Evolutionary conservation across 1,140 invertebrate species (phyloP), one percentile per base, ranked within the genome.

Genomic region (Eriocheir sinensis): DNA sequence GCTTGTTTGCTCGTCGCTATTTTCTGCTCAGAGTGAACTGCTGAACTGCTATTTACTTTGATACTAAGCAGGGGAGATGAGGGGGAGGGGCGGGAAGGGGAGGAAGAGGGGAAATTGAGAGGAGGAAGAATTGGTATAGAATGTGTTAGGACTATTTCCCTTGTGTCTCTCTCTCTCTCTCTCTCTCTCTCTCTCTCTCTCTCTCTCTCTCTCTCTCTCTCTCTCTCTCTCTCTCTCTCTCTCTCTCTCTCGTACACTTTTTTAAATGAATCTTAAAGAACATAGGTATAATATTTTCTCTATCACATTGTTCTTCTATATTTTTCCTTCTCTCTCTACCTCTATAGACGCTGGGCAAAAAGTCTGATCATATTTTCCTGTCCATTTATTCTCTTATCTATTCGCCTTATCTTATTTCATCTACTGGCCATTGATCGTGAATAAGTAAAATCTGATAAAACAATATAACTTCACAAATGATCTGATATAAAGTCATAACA

Each of bases 161-260:
- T 41, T 48, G 40, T 89, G 40, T 48, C 89, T 79, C 53, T 91
- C 89, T 91, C 89, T 79, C 89, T 91, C 89, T 79, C 53, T 91
- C 89, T 60, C 0, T 90, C 89, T 72, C 48, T 60, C 48, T 91
- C 89, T n/a, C n/a, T 60, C 48, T 53, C 89, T 53, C 41, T 53
- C 44, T 90, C 40, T 53, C 17, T 53, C 89, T 17, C 21, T 60
- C 36, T 72, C 36, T 38, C 89, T 91, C 89, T 80, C 89, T 91
- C 32, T 72, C 60, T 91, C 15, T 6, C 89, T 38, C 48, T 38
- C 30, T 32, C 3, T n/a, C n/a, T n/a, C n/a, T n/a, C n/a, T n/a
- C n/a, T n/a, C n/a, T n/a, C n/a, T n/a, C n/a, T n/a, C n/a, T n/a
- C n/a, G n/a, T n/a, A n/a, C n/a, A n/a, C n/a, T n/a, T n/a, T n/a